These are phyloP conservation scores for Eilema sororculum DNA, from an alignment of 2,888 invertebrate species.

Conservation along the genomic window DNA sequence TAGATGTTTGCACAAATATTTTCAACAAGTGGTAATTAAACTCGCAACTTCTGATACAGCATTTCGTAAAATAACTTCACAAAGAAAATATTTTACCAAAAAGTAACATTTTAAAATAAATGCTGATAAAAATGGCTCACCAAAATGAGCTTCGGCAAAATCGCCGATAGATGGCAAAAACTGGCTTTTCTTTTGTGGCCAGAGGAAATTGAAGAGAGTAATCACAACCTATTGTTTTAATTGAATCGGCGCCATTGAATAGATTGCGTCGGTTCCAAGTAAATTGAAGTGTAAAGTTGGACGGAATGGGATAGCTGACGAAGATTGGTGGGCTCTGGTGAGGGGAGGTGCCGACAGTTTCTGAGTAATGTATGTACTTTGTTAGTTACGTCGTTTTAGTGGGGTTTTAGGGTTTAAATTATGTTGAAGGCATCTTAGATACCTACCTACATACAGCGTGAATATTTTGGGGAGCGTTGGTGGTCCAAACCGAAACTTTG, in stretches of 20 bases:
- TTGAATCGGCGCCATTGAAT: constrained; percentile 44
- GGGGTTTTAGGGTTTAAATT: neutral
- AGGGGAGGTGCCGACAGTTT: neutral
- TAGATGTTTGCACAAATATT: too few relatives aligned
- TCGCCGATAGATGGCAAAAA: constrained; percentile 23
- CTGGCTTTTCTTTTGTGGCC: constrained; percentile 43
- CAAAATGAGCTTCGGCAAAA: constrained; percentile 34
- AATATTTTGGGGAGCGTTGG: too few relatives aligned
- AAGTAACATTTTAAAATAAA: constrained; percentile 31
- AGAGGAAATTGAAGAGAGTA: constrained; percentile 50
- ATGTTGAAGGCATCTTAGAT: too few relatives aligned
- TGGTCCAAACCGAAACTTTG: too few relatives aligned
- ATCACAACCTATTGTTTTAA: constrained; percentile 54
- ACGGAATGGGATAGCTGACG: constrained; percentile 30
- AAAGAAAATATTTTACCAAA: neutral
- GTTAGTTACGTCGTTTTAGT: neutral
- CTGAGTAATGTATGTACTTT: neutral
- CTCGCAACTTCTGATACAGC: neutral
- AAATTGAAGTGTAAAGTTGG: constrained; percentile 38
- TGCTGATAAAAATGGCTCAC: constrained; percentile 34
- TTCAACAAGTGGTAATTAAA: neutral
- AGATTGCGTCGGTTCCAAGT: constrained; percentile 40
- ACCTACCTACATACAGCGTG: too few relatives aligned
- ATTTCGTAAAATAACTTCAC: neutral
- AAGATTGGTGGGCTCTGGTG: constrained; percentile 3